phyloP scores from a whole-genome alignment of 2,113 vertebrate species.

The Thalassoma bifasciatum region DNA sequence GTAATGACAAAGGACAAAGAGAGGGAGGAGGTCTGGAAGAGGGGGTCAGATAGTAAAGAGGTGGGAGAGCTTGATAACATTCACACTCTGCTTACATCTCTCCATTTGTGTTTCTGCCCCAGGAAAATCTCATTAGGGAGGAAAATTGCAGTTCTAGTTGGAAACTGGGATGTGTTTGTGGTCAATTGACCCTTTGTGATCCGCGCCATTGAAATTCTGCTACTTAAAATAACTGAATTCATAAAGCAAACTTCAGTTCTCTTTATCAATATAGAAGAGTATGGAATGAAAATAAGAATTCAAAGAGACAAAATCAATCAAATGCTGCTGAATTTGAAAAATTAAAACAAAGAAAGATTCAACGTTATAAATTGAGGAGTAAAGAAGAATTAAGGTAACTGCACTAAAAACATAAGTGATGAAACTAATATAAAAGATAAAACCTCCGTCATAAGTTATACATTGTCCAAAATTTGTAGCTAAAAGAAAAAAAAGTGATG shows the following conservation, averaged over 20 bases:
- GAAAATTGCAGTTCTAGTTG: conserved; percentile 46
- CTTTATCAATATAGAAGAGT: neutral
- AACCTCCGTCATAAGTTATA: too few relatives aligned
- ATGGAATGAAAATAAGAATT: too few relatives aligned
- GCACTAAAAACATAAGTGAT: too few relatives aligned
- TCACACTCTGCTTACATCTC: conserved; percentile 81
- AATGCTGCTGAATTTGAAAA: neutral
- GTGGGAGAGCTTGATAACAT: conserved; percentile 83
- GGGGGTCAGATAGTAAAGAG: conserved; percentile 71
- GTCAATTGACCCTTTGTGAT: neutral
- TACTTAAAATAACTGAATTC: neutral
- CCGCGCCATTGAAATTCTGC: neutral
- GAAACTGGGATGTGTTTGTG: conserved; percentile 39
- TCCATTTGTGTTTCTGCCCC: conserved; percentile 75
- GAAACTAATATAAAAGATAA: too few relatives aligned
- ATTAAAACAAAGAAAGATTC: too few relatives aligned
- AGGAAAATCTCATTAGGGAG: conserved; percentile 78
- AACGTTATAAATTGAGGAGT: neutral
- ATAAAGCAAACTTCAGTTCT: too few relatives aligned
- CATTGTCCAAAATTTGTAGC: too few relatives aligned
- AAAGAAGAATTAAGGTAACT: neutral
- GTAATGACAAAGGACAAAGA: conserved; percentile 80
- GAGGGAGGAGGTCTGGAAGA: conserved; percentile 59
- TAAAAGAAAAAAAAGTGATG: too few relatives aligned
- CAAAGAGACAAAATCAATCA: neutral